Conservation (phyloP, 2,888 invertebrate genomes). For the Didymodactylos carnosus region DNA sequence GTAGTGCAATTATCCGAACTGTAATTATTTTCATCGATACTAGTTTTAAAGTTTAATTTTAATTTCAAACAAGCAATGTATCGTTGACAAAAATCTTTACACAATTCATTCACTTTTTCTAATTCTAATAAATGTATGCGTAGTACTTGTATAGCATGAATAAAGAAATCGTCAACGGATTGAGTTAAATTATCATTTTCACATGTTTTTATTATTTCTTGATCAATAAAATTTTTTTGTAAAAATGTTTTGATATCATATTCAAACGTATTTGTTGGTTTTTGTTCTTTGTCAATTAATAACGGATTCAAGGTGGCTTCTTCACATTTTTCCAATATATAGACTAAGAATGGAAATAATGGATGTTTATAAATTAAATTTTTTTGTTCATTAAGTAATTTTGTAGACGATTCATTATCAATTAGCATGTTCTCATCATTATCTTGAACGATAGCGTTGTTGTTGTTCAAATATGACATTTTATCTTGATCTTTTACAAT, state of each 20-base stretch:
- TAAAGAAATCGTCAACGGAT: not conserved
- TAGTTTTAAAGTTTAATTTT: slow-evolving; percentile 37
- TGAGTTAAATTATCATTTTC: not conserved
- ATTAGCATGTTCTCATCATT: not conserved
- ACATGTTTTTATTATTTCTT: not conserved
- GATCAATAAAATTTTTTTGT: not conserved
- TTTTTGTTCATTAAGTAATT: not conserved
- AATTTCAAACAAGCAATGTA: slow-evolving; percentile 68
- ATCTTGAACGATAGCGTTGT: no score
- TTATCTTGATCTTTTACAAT: not conserved
- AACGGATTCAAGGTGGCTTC: slow-evolving; percentile 52
- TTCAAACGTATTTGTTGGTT: not conserved
- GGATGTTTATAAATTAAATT: slow-evolving; percentile 58
- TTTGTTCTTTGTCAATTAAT: not conserved
- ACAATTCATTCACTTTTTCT: slow-evolving; percentile 79
- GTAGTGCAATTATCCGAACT: slow-evolving; percentile 25
- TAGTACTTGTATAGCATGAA: slow-evolving; percentile 67
- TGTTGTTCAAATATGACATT: no score
- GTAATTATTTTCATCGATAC: no score
- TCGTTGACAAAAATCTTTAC: slow-evolving; percentile 77
- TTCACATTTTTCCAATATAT: slow-evolving; percentile 99
- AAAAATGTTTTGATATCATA: not conserved
- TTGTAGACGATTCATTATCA: not conserved
- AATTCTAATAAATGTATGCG: slow-evolving; percentile 72
- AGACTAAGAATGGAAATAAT: slow-evolving; percentile 87